phyloP scores from a whole-genome alignment of 2,797 vertebrate genomes.

The Chloroceryle amazona region DNA sequence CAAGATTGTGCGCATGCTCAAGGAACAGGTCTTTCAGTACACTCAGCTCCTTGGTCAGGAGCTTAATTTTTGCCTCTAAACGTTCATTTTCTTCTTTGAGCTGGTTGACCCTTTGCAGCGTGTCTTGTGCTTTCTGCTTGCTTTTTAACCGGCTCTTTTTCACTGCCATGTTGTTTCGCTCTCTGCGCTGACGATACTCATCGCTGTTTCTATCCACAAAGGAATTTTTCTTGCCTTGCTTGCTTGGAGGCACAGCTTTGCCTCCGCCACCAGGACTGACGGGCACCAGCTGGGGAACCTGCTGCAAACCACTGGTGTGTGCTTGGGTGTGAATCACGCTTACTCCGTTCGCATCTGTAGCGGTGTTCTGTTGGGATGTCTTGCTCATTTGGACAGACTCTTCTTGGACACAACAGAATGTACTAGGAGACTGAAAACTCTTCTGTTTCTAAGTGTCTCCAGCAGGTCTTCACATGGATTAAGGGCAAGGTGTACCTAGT shows the following conservation, averaged over 20 bases:
- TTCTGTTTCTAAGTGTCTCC: constrained; percentile 45
- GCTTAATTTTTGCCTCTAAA: constrained; percentile 97
- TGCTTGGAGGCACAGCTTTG: constrained; percentile 89
- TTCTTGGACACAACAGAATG: constrained; percentile 57
- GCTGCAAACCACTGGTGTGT: constrained; percentile 86
- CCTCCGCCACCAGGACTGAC: constrained; percentile 87
- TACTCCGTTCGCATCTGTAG: constrained; percentile 86
- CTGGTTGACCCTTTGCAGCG: constrained; percentile 95
- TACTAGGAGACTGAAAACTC: background rate
- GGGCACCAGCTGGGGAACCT: constrained; percentile 90
- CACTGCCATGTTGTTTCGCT: constrained; percentile 97
- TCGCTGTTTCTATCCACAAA: constrained; percentile 92
- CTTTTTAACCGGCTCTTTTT: constrained; percentile 98
- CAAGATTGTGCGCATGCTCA: constrained; percentile 96
- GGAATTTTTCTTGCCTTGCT: constrained; percentile 89
- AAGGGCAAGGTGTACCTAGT: constrained; percentile 55
- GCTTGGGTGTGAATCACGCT: constrained; percentile 88
- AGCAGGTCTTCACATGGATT: constrained; percentile 68
- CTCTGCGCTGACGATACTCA: constrained; percentile 93
- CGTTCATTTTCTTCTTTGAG: constrained; percentile 98
- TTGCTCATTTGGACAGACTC: constrained; percentile 92
- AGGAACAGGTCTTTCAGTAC: constrained; percentile 99
- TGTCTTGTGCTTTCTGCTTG: constrained; percentile 98
- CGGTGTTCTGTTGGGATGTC: constrained; percentile 84
- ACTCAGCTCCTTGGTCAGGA: constrained; percentile 96